Evolutionary conservation across 2,113 vertebrate species (phyloP).

Genomic region (Bagarius yarrelli): DNA sequence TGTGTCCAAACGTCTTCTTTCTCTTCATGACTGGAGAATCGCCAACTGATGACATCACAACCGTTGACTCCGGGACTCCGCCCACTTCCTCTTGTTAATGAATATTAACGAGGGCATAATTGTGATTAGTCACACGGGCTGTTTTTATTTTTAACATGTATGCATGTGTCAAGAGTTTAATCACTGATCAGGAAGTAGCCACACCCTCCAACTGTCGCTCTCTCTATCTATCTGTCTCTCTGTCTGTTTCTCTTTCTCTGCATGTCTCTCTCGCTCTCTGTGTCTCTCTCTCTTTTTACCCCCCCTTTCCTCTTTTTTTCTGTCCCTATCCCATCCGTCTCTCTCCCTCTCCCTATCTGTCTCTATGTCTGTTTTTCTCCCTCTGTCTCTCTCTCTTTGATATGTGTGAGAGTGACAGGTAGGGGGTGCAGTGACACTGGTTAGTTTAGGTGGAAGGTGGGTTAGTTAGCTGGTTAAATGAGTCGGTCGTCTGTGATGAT

Average conservation of each 20-base stretch:
- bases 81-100: neutral
- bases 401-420: neutral
- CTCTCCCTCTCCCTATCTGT: neutral
- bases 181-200: neutral
- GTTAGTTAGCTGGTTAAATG: constrained; percentile 3
- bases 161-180: neutral
- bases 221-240: neutral
- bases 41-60: neutral
- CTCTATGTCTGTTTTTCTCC: neutral
- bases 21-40: neutral
- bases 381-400: neutral
- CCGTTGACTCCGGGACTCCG: neutral
- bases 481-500: constrained; percentile 9
- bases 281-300: neutral
- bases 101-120: neutral
- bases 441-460: neutral
- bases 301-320: neutral
- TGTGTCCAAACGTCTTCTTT: neutral
- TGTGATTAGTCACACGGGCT: neutral
- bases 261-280: neutral
- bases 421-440: neutral
- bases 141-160: neutral
- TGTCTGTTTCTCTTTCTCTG: neutral
- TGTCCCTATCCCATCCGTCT: accelerated
- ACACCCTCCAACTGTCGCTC: neutral